Base-by-base conservation (phyloP, 1,140 invertebrate genomes). In the Heliconius himera region DNA sequence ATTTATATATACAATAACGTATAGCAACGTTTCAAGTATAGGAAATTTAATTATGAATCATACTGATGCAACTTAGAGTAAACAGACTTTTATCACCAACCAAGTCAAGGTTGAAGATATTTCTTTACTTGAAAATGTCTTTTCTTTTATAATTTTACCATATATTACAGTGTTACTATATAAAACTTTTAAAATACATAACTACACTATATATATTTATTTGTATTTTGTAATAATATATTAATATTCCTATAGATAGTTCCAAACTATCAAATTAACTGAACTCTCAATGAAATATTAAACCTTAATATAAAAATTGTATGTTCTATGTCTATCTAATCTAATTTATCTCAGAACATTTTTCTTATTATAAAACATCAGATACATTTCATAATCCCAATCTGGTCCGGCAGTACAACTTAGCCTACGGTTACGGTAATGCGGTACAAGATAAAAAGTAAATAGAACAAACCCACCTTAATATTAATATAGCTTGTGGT, bases 401-500 rank as follows among this genome's bases (percentile, higher is more conserved):
- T 66, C 60, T 66, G 4, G 60, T 66, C 60, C 60, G 74, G 74
- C 46, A 76, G 66, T 70, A 76, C 74, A 76, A 70, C 36, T 66
- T 76, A 54, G 36, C 66, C 56, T 76, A 70, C 74, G 74, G 74
- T 70, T 76, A 76, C 74, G 36, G 74, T 76, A 76, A 76, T 75
- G 76, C 73, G 72, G 70, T 71, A 81, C 70, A 74, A 81, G 70
- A 81, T 74, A 81, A 81, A 81, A 81, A 81, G 76, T 81, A 81
- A 78, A 78, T 81, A 81, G 73, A 77, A 78, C 80, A 77, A 78
- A 76, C 80, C 80, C 76, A 76, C 80, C 80, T 81, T 81, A 81
- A 81, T 78, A 78, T 81, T 81, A 81, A 81, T 78, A 81, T 78
- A 74, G 79, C 70, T 78, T 76, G 76, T 83, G 79, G 81, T 78